These are phyloP conservation scores for Narcine bancroftii DNA, from an alignment of 2,113 vertebrate genomes.

Conservation along the genomic window DNA sequence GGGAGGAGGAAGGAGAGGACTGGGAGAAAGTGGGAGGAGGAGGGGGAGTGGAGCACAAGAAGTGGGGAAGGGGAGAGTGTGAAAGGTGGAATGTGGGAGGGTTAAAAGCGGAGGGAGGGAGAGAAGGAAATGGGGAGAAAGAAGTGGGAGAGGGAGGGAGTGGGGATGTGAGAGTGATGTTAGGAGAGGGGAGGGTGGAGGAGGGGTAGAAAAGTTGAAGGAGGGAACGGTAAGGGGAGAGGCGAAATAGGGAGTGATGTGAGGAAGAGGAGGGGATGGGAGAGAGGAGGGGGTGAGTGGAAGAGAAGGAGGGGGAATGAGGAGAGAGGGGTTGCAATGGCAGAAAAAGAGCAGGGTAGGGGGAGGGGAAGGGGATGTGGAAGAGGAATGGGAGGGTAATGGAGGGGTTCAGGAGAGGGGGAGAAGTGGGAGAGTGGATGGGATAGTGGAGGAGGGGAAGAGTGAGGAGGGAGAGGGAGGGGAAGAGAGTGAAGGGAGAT, in stretches of 20 bases:
- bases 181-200: too few relatives aligned
- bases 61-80: too few relatives aligned
- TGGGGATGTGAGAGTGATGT: too few relatives aligned
- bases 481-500: neutral
- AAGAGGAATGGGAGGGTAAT: too few relatives aligned
- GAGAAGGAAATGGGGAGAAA: too few relatives aligned
- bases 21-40: neutral
- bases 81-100: neutral
- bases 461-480: neutral
- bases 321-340: neutral
- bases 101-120: neutral
- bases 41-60: too few relatives aligned
- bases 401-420: neutral
- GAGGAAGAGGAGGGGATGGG: rapidly evolving
- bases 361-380: neutral
- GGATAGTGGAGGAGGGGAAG: neutral
- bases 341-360: neutral
- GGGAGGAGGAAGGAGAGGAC: neutral
- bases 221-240: too few relatives aligned
- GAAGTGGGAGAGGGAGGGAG: too few relatives aligned
- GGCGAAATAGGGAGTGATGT: neutral
- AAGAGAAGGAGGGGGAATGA: neutral
- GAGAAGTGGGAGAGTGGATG: too few relatives aligned
- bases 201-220: too few relatives aligned
- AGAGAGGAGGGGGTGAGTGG: rapidly evolving